Percentiles rank a stretch among this genome's conserved stretches.
Conservation (phyloP, 1,140 invertebrate species). For the Drosophila lowei region DNA sequence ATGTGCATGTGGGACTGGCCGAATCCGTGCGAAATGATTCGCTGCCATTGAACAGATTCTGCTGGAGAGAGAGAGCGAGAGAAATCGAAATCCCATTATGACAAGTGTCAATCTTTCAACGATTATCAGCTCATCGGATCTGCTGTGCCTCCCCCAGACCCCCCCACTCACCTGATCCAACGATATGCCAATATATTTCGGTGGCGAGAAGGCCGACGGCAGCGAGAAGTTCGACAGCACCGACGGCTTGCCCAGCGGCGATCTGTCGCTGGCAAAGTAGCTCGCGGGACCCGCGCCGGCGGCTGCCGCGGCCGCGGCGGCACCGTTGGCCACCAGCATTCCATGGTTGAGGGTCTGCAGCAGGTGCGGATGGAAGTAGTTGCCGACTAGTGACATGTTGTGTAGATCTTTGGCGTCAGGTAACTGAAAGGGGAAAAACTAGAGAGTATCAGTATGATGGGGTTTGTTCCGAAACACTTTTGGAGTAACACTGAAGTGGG, state of each 20-base stretch:
- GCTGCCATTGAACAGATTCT: slow-evolving; percentile 83
- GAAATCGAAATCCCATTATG: slow-evolving; percentile 63
- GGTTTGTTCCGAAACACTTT: no score
- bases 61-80: slow-evolving; percentile 15
- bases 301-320: slow-evolving; percentile 65
- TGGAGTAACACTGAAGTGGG: no score
- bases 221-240: slow-evolving; percentile 82
- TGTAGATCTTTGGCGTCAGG: slow-evolving; percentile 83
- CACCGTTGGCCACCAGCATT: slow-evolving; percentile 77
- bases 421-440: slow-evolving; percentile 62
- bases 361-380: slow-evolving; percentile 83
- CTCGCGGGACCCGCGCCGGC: slow-evolving; percentile 64
- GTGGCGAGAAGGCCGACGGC: slow-evolving; percentile 82
- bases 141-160: not conserved
- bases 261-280: slow-evolving; percentile 78
- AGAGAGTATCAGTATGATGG: slow-evolving; percentile 3
- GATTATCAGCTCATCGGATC: slow-evolving; percentile 38
- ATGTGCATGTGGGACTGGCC: slow-evolving; percentile 82
- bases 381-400: slow-evolving; percentile 83
- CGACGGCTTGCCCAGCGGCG: slow-evolving; percentile 78
- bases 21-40: slow-evolving; percentile 83
- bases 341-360: slow-evolving; percentile 80
- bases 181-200: slow-evolving; percentile 82
- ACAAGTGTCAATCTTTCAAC: slow-evolving; percentile 68
- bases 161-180: slow-evolving; percentile 77